Conservation (phyloP, 2,113 vertebrate species). For the Apistogramma diplotaenia region DNA sequence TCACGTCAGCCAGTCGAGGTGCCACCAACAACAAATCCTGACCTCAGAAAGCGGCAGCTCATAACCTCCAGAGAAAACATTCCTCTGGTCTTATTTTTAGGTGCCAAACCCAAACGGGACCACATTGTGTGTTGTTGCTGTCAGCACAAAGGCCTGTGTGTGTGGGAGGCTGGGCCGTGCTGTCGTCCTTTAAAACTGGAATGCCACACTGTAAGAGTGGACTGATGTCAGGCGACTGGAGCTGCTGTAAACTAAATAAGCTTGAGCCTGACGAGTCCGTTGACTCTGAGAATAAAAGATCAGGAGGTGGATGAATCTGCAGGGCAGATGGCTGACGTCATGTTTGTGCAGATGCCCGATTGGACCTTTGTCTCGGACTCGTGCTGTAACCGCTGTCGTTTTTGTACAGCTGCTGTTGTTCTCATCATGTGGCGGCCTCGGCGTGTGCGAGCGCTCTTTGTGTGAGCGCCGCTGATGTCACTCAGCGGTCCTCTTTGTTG, state of each 20-base stretch:
- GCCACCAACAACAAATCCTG: background rate
- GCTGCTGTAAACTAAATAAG: slow-evolving; percentile 23
- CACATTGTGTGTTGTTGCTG: slow-evolving; percentile 37
- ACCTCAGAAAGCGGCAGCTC: slow-evolving; percentile 7
- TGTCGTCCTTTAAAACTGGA: slow-evolving; percentile 47
- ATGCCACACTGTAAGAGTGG: slow-evolving; percentile 22
- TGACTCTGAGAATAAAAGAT: slow-evolving; percentile 4
- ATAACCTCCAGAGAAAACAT: slow-evolving; percentile 33
- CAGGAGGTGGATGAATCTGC: background rate
- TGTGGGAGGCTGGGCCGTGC: slow-evolving; percentile 18
- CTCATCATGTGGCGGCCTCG: background rate
- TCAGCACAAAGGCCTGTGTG: slow-evolving; percentile 48
- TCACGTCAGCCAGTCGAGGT: background rate
- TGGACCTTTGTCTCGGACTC: slow-evolving; percentile 5
- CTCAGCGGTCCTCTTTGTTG: slow-evolving; percentile 17
- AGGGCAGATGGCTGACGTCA: background rate
- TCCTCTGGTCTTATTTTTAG: slow-evolving; percentile 32
- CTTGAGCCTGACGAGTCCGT: slow-evolving; percentile 5
- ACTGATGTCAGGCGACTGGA: background rate
- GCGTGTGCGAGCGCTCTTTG: slow-evolving; percentile 14
- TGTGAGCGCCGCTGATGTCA: slow-evolving; percentile 25
- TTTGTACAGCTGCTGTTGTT: slow-evolving; percentile 26
- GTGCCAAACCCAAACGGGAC: slow-evolving; percentile 47
- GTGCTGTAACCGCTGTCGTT: slow-evolving; percentile 1
- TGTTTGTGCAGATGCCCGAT: background rate